These are phyloP conservation scores for Melieria omissa DNA, from an alignment of 2,888 invertebrate genomes.

Conservation along the genomic window DNA sequence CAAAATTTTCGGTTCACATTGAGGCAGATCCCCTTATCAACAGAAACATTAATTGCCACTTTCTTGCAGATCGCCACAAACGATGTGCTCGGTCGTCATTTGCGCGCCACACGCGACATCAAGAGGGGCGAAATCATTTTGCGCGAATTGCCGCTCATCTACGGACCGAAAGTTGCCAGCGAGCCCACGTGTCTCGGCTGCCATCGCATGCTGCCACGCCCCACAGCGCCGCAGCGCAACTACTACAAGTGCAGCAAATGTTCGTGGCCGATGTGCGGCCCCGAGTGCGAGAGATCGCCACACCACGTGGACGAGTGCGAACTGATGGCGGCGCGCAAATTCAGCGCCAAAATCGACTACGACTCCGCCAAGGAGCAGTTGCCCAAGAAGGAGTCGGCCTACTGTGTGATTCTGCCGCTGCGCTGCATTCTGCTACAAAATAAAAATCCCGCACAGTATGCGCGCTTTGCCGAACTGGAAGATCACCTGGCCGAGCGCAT, in stretches of 20 bases:
- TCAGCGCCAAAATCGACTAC: slow-evolving; percentile 70
- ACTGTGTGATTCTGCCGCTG: slow-evolving; percentile 75
- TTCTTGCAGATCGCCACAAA: slow-evolving; percentile 71
- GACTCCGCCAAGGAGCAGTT: slow-evolving; percentile 25
- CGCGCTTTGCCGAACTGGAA: slow-evolving; percentile 55
- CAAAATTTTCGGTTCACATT: no score
- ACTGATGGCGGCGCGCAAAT: slow-evolving; percentile 71
- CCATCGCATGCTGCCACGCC: slow-evolving; percentile 67
- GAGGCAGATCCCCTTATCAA: no score
- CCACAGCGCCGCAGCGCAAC: slow-evolving; percentile 53
- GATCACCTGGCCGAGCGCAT: slow-evolving; percentile 73
- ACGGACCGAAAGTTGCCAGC: slow-evolving; percentile 75
- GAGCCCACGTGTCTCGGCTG: slow-evolving; percentile 74
- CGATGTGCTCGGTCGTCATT: slow-evolving; percentile 72
- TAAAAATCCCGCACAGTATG: slow-evolving; percentile 67
- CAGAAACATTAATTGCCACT: no score
- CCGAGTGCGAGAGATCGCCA: slow-evolving; percentile 70
- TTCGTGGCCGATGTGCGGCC: slow-evolving; percentile 77
- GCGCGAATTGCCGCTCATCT: slow-evolving; percentile 73
- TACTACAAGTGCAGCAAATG: slow-evolving; percentile 73
- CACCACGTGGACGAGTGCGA: slow-evolving; percentile 73
- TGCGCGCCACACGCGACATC: slow-evolving; percentile 76
- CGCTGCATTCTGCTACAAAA: slow-evolving; percentile 73
- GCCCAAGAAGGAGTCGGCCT: slow-evolving; percentile 71
- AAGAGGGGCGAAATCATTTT: slow-evolving; percentile 76